These are phyloP conservation scores for Tachyglossus aculeatus DNA, from an alignment of 2,797 vertebrate species.

Conservation along the genomic window DNA sequence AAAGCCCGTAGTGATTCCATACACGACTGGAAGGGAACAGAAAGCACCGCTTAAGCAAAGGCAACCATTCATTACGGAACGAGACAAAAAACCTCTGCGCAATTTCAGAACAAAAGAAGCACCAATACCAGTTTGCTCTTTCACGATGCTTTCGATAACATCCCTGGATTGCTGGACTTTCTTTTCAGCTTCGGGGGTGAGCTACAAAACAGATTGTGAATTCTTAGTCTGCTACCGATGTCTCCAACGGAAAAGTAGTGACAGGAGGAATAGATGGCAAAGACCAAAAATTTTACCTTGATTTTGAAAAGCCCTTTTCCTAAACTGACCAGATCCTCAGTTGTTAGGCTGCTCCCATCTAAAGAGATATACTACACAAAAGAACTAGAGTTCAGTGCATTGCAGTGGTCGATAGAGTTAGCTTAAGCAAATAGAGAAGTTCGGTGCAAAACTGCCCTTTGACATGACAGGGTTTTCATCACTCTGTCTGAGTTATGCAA, in stretches of 20 bases:
- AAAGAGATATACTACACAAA: conserved; percentile 83
- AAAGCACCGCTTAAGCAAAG: background rate
- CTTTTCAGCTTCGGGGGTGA: conserved; percentile 82
- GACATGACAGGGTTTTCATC: background rate
- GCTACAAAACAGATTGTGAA: conserved; percentile 69
- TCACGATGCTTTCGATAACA: conserved; percentile 92
- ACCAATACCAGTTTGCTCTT: conserved; percentile 87
- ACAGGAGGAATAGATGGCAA: too few species aligned
- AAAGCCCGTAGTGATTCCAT: conserved; percentile 97
- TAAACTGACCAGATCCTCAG: conserved; percentile 88
- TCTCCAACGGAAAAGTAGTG: rapidly evolving
- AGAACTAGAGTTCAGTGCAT: conserved; percentile 18
- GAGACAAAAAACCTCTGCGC: background rate
- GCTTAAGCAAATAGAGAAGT: background rate
- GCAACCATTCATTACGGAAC: background rate
- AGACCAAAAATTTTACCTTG: conserved; percentile 82
- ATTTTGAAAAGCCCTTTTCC: conserved; percentile 93
- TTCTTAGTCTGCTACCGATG: background rate
- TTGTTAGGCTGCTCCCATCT: conserved; percentile 90
- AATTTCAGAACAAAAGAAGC: conserved; percentile 8
- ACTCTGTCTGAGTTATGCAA: too few species aligned
- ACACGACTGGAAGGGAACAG: conserved; percentile 85
- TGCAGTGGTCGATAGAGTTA: background rate
- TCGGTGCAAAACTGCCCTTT: background rate
- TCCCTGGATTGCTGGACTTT: conserved; percentile 87